Evolutionary conservation across 2,888 invertebrate species (phyloP), one percentile per base, ranked within the genome.

Genomic region (Dasypogon diadema): DNA sequence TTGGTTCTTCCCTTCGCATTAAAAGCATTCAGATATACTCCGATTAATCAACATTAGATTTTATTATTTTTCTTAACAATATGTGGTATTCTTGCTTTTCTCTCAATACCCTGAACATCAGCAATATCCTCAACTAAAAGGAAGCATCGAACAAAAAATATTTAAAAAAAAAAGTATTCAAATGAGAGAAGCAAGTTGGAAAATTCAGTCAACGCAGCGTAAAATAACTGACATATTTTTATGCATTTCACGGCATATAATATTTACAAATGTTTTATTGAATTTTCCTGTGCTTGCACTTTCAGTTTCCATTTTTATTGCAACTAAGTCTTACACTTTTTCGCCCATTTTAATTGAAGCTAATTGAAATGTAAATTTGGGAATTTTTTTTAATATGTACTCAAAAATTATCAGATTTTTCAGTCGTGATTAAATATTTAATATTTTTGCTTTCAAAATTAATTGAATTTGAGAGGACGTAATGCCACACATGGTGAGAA

Each of bases 401-500:
- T 10, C 65, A 65, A 10, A 63, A 48, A 65, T 65, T 65, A 65
- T 65, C 65, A 24, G 65, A 65, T 65, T 65, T 65, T 65, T 65
- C 37, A 42, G 37, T 63, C 37, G 37, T 34, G 63, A 30, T 63
- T 63, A 63, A 63, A 65, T 65, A 46, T 65, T 65, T n/a, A 42
- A 65, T 46, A n/a, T 14, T 16, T 21, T 65, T 65, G 24, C 48
- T 48, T 65, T 42, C 48, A 46, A n/a, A 46, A 65, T 65, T 65
- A 65, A 46, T 65, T 46, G 46, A 18, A 65, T 65, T 46, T 34
- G 18, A 5, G 3, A 5, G 14, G 6, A 14, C 5, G 51, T 51
- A 18, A 21, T 30, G 30, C 30, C 8, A 8, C 30, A 8, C 30
- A 5, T 30, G 30, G 30, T 3, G 30, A 18, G 34, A n/a, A 42